Evolutionary conservation across 2,797 vertebrate species (phyloP).

Genomic region (Saguinus oedipus): DNA sequence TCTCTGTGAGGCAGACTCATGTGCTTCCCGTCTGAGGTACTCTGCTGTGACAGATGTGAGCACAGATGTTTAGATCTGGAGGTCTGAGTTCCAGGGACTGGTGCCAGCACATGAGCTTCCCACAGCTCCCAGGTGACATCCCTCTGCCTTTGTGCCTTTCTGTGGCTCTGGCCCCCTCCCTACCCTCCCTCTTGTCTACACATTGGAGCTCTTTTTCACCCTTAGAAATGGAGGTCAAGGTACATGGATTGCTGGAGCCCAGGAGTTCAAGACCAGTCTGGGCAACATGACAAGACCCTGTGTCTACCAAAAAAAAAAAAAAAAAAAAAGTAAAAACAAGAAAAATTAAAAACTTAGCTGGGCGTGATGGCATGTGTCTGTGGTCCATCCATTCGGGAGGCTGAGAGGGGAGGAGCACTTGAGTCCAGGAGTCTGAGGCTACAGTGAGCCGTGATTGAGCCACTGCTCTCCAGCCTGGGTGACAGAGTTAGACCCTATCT

Average conservation of each 20-base stretch:
- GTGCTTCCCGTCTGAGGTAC: background rate
- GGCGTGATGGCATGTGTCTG: too few relatives aligned
- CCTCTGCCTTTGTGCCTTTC: too few relatives aligned
- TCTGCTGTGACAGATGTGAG: background rate
- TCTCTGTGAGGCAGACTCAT: background rate
- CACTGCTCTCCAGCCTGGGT: background rate
- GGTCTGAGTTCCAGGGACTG: background rate
- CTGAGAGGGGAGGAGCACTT: too few relatives aligned
- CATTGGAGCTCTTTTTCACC: background rate
- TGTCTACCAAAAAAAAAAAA: too few relatives aligned
- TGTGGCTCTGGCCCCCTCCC: background rate
- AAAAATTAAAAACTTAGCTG: too few relatives aligned
- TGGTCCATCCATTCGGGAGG: too few relatives aligned
- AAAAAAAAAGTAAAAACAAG: too few relatives aligned
- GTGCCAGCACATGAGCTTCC: background rate
- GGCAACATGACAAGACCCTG: background rate
- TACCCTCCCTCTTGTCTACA: background rate
- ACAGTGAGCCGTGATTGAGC: background rate
- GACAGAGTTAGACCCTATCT: background rate
- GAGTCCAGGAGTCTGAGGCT: background rate
- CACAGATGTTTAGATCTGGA: background rate
- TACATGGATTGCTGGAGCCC: background rate
- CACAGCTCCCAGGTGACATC: background rate
- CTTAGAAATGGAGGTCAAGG: background rate
- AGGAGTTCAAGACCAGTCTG: background rate